Percentiles rank a stretch among this genome's conserved stretches.
Conservation (phyloP, 2,888 invertebrate genomes). For the Neoascia interrupta region DNA sequence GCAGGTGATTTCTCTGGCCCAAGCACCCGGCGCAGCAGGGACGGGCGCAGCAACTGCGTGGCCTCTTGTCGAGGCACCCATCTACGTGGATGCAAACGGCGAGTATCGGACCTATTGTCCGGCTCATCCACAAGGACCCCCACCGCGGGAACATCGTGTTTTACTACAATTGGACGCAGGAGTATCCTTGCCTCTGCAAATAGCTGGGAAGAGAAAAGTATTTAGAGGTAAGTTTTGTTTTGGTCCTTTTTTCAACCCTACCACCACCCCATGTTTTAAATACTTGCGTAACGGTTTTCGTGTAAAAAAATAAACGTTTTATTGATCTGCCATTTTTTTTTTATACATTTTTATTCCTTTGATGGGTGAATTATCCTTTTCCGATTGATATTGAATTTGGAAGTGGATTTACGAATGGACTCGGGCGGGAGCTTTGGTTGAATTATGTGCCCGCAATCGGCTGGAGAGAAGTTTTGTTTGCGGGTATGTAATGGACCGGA, state of each 20-base stretch:
- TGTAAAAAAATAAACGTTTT: no score
- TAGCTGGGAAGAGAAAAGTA: conserved; percentile 87
- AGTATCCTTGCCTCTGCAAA: conserved; percentile 87
- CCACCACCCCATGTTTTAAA: no score
- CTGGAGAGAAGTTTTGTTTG: not conserved
- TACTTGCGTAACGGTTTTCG: no score
- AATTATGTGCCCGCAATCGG: not conserved
- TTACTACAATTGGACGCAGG: conserved; percentile 88
- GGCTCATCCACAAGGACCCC: conserved; percentile 77
- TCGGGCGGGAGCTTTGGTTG: no score
- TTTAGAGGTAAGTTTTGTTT: conserved; percentile 84
- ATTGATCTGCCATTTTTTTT: conserved; percentile 27
- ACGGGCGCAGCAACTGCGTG: conserved; percentile 77
- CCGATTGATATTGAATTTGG: conserved; percentile 32
- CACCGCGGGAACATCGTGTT: conserved; percentile 84
- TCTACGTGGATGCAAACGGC: conserved; percentile 83
- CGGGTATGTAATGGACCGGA: no score
- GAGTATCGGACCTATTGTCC: conserved; percentile 81
- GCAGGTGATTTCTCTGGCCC: conserved; percentile 80
- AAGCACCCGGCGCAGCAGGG: conserved; percentile 72
- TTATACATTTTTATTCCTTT: not conserved
- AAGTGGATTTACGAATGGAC: conserved; percentile 48
- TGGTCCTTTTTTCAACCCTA: no score
- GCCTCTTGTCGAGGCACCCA: conserved; percentile 81
- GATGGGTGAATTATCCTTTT: conserved; percentile 30